phyloP scores from a whole-genome alignment of 2,113 vertebrate species.

The Cinclus cinclus region DNA sequence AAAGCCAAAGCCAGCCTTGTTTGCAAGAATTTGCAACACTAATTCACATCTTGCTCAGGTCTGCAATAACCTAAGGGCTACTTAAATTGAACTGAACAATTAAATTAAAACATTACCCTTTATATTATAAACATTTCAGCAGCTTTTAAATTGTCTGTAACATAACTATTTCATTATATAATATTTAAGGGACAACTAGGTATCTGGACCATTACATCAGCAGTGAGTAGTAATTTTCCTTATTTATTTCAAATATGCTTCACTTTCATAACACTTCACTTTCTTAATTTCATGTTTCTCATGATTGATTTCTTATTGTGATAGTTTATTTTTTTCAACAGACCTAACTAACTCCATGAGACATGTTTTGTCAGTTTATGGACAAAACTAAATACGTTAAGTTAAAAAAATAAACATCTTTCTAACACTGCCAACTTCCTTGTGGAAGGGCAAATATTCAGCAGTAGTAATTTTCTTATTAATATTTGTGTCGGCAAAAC shows the following conservation, averaged over 20 bases:
- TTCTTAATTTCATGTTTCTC: not conserved
- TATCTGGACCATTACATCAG: not conserved
- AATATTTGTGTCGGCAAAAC: not conserved
- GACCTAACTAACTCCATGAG: not conserved
- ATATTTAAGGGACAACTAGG: not conserved
- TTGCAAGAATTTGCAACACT: conserved; percentile 33
- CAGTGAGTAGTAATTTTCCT: not conserved
- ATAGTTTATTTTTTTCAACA: not conserved
- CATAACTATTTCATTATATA: not conserved
- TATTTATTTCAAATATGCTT: not conserved
- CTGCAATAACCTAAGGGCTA: not conserved
- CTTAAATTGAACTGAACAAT: not conserved
- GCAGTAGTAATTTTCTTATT: not conserved
- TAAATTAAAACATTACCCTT: not conserved
- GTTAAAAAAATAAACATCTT: not conserved
- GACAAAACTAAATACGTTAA: not conserved
- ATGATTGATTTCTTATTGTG: not conserved
- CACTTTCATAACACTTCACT: not conserved
- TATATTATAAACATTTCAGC: not conserved
- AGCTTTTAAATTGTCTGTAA: conserved; percentile 27
- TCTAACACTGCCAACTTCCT: not conserved
- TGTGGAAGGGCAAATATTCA: not conserved
- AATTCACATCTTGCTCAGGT: not conserved
- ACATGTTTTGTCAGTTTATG: not conserved
- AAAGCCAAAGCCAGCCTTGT: not conserved